A percentile compares a stretch with the other conserved stretches of the same genome.
phyloP scores from a whole-genome alignment of 2,797 vertebrate species.

The Cottoperca gobio region DNA sequence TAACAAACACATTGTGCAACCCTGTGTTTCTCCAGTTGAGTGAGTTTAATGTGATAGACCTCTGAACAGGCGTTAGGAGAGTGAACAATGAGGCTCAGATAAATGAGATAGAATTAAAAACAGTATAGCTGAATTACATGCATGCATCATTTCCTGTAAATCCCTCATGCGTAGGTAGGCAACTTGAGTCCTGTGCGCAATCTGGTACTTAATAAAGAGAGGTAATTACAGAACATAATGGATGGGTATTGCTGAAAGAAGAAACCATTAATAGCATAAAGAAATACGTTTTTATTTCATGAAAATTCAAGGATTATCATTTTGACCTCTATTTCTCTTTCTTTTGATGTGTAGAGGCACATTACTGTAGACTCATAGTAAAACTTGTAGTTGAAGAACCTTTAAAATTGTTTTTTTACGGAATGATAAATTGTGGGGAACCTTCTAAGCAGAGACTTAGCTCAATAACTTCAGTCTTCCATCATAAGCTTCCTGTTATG shows the following conservation, averaged over 20 bases:
- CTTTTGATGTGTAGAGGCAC: neutral
- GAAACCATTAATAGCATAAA: neutral
- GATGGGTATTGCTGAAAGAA: neutral
- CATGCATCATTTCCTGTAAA: neutral
- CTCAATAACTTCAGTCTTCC: slow-evolving; percentile 30
- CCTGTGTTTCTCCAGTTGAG: neutral
- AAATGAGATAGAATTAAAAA: neutral
- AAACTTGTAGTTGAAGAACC: neutral
- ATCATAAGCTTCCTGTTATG: slow-evolving; percentile 64
- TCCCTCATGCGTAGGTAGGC: neutral
- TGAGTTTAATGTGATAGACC: neutral
- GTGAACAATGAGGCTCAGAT: neutral
- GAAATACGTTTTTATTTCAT: neutral
- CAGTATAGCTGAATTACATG: neutral
- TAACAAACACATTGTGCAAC: neutral
- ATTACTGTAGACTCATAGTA: neutral
- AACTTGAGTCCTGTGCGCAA: neutral
- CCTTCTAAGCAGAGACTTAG: slow-evolving; percentile 18
- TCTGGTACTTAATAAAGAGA: neutral
- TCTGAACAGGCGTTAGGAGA: neutral
- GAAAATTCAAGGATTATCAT: neutral
- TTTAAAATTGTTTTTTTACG: neutral
- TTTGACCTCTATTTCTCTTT: neutral
- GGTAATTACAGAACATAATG: neutral
- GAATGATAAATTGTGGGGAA: slow-evolving; percentile 21